A percentile compares a stretch with the other conserved stretches of the same genome.
These are phyloP conservation scores for Teleiodes luculella DNA, from an alignment of 2,888 invertebrate genomes.

Conservation along the genomic window DNA sequence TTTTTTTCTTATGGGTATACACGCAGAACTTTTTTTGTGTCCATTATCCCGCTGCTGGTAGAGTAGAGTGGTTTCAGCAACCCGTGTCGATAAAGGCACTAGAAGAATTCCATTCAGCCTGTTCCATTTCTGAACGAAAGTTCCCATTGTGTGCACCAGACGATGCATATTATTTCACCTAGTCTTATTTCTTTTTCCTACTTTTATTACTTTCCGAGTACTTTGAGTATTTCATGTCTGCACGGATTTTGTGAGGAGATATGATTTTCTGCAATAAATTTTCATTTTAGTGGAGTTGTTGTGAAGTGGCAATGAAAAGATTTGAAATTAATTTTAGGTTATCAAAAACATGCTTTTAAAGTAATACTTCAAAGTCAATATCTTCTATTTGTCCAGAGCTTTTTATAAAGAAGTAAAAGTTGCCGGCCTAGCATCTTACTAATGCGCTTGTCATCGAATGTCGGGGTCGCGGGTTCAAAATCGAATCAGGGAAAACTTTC, in stretches of 20 bases:
- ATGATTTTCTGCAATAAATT: neutral
- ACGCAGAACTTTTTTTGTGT: neutral
- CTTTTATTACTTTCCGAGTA: neutral
- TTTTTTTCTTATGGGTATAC: neutral
- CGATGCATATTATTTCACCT: constrained; percentile 34
- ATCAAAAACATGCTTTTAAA: too few relatives aligned
- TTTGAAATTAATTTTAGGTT: too few relatives aligned
- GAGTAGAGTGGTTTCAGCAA: constrained; percentile 19
- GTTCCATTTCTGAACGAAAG: constrained; percentile 40
- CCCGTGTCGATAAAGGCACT: constrained; percentile 41
- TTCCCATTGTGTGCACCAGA: constrained; percentile 32
- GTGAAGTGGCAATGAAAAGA: too few relatives aligned
- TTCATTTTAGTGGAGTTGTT: neutral
- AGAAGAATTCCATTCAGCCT: constrained; percentile 51
- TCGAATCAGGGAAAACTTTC: too few relatives aligned
- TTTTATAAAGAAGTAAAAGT: too few relatives aligned
- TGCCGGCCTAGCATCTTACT: too few relatives aligned
- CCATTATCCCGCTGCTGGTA: constrained; percentile 19
- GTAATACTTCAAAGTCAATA: too few relatives aligned
- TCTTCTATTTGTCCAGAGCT: too few relatives aligned
- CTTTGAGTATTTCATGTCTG: neutral
- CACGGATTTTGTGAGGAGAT: neutral
- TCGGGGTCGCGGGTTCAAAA: too few relatives aligned
- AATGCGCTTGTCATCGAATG: too few relatives aligned
- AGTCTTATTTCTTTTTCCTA: constrained; percentile 12